Conservation (phyloP, 2,888 invertebrate genomes). For the Xestia c-nigrum region DNA sequence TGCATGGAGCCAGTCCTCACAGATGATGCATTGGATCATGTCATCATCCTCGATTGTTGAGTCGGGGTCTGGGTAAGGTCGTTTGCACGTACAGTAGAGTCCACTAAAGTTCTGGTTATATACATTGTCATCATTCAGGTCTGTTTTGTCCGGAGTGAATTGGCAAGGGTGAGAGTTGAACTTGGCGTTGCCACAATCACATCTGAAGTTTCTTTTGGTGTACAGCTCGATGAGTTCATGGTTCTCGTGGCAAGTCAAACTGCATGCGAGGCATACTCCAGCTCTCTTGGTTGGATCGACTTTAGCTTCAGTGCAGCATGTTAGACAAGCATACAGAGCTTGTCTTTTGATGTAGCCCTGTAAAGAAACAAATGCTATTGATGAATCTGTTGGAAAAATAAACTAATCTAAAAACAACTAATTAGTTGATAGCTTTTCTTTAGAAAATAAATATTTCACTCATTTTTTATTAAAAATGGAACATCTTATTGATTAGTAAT, state of each 20-base stretch:
- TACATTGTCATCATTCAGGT: slow-evolving; percentile 92
- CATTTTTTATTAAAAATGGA: not conserved
- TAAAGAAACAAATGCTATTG: slow-evolving; percentile 64
- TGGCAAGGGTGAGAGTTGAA: slow-evolving; percentile 93
- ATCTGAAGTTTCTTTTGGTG: slow-evolving; percentile 98
- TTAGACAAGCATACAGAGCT: slow-evolving; percentile 98
- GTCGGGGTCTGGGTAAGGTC: slow-evolving; percentile 98
- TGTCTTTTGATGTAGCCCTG: slow-evolving; percentile 98
- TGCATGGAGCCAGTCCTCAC: slow-evolving; percentile 99
- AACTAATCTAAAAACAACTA: not conserved
- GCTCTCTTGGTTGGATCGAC: slow-evolving; percentile 91
- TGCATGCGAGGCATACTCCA: slow-evolving; percentile 98
- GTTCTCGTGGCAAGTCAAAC: slow-evolving; percentile 98
- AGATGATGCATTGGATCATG: slow-evolving; percentile 98
- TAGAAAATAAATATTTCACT: not conserved
- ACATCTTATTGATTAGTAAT: slow-evolving; percentile 1
- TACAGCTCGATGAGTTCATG: slow-evolving; percentile 99
- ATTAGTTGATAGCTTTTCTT: not conserved
- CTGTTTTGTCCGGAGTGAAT: slow-evolving; percentile 91
- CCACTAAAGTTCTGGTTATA: slow-evolving; percentile 99
- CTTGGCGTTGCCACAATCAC: slow-evolving; percentile 97
- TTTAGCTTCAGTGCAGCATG: slow-evolving; percentile 94
- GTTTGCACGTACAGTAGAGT: slow-evolving; percentile 96
- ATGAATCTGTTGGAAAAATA: not conserved
- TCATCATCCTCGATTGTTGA: slow-evolving; percentile 95